phyloP scores from a whole-genome alignment of 2,113 vertebrate species.

The Carassius auratus region DNA sequence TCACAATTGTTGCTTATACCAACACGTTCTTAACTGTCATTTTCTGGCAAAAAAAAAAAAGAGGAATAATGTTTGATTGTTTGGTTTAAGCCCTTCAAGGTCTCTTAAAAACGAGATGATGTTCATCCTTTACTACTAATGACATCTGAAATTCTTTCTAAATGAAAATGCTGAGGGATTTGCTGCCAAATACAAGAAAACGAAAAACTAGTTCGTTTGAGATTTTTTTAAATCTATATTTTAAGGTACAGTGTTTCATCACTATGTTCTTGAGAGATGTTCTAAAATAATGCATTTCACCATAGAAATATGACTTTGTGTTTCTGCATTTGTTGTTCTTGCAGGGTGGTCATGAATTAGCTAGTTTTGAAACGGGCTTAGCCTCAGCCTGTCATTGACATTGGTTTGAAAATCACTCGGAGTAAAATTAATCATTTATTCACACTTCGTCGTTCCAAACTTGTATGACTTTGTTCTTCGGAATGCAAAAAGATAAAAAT shows the following conservation, averaged over 20 bases:
- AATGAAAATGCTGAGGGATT: neutral
- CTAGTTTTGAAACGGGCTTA: too few species aligned
- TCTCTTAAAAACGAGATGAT: neutral
- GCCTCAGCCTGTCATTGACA: neutral
- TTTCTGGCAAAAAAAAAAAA: neutral
- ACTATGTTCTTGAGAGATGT: neutral
- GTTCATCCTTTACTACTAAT: neutral
- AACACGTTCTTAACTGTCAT: neutral
- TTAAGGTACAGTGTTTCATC: neutral
- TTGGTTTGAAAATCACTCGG: too few species aligned
- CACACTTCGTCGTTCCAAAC: too few species aligned
- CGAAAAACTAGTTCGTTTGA: neutral
- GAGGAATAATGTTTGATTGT: neutral
- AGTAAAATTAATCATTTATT: too few species aligned
- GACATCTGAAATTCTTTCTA: neutral
- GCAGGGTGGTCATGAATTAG: too few species aligned
- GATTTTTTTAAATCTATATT: neutral
- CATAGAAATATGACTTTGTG: neutral
- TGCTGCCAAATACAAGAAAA: neutral
- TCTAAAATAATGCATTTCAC: neutral
- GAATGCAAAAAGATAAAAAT: neutral
- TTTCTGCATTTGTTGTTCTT: too few species aligned
- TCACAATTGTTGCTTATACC: neutral
- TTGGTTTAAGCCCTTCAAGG: conserved; percentile 2
- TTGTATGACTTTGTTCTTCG: neutral